These are phyloP conservation scores for Cabera pusaria DNA, from an alignment of 2,888 invertebrate genomes.

Conservation along the genomic window DNA sequence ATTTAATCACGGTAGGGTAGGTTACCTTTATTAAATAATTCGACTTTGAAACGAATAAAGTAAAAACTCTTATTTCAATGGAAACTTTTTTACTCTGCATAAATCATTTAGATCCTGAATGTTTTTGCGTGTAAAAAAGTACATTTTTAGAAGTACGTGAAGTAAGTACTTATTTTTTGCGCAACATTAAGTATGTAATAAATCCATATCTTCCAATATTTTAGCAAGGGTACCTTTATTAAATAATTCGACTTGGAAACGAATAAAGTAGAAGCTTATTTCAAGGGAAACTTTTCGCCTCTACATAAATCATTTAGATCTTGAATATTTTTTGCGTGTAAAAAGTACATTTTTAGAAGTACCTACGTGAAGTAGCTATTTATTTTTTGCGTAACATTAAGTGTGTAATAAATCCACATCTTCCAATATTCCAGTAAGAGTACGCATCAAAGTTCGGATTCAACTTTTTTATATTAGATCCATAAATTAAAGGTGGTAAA, in stretches of 20 bases:
- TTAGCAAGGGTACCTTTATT: conserved; percentile 6
- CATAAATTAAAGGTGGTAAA: conserved; percentile 29
- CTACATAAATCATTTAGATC: not conserved
- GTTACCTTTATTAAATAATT: conserved; percentile 3
- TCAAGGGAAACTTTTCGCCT: conserved; percentile 1
- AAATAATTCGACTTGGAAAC: not conserved
- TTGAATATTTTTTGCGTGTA: not conserved
- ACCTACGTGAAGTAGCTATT: no score
- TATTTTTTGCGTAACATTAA: conserved; percentile 9
- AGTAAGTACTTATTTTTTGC: not conserved
- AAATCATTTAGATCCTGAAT: not conserved
- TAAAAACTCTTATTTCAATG: conserved; percentile 3
- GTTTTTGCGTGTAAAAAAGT: not conserved
- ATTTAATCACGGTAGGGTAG: conserved; percentile 8
- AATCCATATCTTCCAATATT: conserved; percentile 10
- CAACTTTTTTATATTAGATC: conserved; percentile 22
- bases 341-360: no score
- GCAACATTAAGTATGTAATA: conserved; percentile 10
- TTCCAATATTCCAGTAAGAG: conserved; percentile 6
- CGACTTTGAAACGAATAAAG: conserved; percentile 1
- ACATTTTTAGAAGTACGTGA: no score
- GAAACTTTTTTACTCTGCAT: conserved; percentile 2
- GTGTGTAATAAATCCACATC: conserved; percentile 10
- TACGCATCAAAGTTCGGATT: conserved; percentile 4
- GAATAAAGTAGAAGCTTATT: conserved; percentile 1